Base-by-base conservation (phyloP, 2,797 vertebrate genomes). In the Artibeus jamaicensis region DNA sequence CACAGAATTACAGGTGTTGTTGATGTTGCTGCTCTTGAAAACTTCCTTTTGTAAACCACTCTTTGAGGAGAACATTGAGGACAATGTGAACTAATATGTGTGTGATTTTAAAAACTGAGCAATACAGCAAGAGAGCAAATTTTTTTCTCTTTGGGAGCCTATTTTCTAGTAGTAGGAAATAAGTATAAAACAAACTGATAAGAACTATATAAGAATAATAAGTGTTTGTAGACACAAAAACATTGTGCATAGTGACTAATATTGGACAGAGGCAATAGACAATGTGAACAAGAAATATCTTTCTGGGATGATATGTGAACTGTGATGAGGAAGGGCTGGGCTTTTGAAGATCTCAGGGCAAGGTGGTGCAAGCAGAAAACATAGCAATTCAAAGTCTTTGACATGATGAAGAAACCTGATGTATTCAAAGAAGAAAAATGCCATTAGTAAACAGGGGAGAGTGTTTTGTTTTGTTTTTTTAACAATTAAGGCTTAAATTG, bases 171-270 rank as follows among this genome's bases (percentile, higher is more conserved):
- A 78, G 34, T 79, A 95, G 37, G n/a, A 95, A 29, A 86, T 74
- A 65, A 86, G 2, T 53, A 82, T 55, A 53, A 42, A 89, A 92
- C 39, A 89, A 91, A 62, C 12, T 59, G 71, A 73, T 76, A 76
- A 86, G 84, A 82, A 24, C 68, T 81, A 70, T 73, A 70, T 65
- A 19, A 55, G 48, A 90, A 76, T 79, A 83, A 62, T 96, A 92
- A 77, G 9, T 78, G 26, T 2, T 42, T 89, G 2, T 10, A 62
- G 18, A 71, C 59, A 76, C 59, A 68, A 83, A 89, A 77, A 74
- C 59, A 29, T 15, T 55, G 34, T 50, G 4, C 48, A 42, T 37
- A 90, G 4, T 77, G 42, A 83, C 10, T 68, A 21, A 34, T 12
- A 70, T 14, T 26, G 26, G 3, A 67, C n/a, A 86, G 24, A 77